phyloP scores from a whole-genome alignment of 2,888 invertebrate genomes.

The Epirrhoe alternata region DNA sequence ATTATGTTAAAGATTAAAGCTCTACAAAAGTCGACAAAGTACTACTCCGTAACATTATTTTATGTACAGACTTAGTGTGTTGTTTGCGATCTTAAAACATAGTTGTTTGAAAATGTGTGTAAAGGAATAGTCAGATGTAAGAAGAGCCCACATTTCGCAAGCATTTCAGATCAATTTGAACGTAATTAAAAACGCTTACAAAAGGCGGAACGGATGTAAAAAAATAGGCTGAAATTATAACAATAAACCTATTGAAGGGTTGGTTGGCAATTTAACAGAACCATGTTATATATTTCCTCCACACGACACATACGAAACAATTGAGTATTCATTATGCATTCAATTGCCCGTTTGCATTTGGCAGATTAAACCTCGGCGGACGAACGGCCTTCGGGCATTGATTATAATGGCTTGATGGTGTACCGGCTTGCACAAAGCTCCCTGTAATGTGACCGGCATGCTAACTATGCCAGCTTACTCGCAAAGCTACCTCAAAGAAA shows the following conservation, averaged over 20 bases:
- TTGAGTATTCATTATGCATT: slow-evolving; percentile 42
- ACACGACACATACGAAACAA: slow-evolving; percentile 30
- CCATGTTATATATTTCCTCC: slow-evolving; percentile 22
- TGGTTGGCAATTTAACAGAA: slow-evolving; percentile 1
- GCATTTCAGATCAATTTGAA: too few species aligned
- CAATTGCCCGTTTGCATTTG: slow-evolving; percentile 43
- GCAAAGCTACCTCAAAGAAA: background rate
- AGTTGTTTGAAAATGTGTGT: too few species aligned
- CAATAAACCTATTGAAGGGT: background rate
- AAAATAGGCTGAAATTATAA: background rate
- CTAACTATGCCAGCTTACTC: background rate
- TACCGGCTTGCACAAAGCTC: slow-evolving; percentile 20
- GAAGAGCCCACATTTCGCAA: too few species aligned
- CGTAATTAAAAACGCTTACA: too few species aligned
- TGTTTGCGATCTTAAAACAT: too few species aligned
- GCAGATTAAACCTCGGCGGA: slow-evolving; percentile 40
- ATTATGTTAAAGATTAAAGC: slow-evolving; percentile 12
- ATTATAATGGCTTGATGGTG: slow-evolving; percentile 37
- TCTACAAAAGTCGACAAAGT: too few species aligned
- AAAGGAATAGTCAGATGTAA: too few species aligned
- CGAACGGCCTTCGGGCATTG: slow-evolving; percentile 40
- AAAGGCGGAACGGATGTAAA: background rate
- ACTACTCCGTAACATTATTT: too few species aligned
- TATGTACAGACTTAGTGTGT: too few species aligned
- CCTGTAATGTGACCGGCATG: slow-evolving; percentile 15